A percentile compares a stretch with the other conserved stretches of the same genome.
These are phyloP conservation scores for Lepisosteus oculatus DNA, from an alignment of 2,113 vertebrate species.

Conservation along the genomic window DNA sequence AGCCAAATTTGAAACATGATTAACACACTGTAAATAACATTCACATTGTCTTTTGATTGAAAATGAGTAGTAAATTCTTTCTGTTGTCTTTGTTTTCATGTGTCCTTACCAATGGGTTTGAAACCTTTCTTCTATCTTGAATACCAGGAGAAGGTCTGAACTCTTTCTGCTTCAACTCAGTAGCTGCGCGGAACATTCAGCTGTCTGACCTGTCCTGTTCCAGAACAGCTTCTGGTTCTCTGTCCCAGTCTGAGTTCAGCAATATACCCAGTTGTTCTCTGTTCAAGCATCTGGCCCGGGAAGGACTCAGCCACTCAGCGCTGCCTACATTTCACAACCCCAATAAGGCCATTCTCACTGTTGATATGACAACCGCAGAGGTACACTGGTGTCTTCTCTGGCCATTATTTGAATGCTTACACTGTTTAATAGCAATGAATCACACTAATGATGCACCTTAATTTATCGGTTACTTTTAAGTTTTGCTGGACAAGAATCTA, in stretches of 20 bases:
- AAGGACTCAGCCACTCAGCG: slow-evolving; percentile 42
- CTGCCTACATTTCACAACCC: slow-evolving; percentile 57
- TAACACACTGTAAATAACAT: no score
- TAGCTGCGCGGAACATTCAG: slow-evolving; percentile 57
- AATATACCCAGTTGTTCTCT: slow-evolving; percentile 63
- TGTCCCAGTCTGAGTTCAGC: slow-evolving; percentile 32
- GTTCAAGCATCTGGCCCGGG: slow-evolving; percentile 44
- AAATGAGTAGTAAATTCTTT: no score
- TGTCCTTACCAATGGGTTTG: neutral
- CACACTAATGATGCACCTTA: no score
- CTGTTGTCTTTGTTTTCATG: neutral
- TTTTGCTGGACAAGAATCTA: no score
- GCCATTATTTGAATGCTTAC: no score
- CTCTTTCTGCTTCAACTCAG: slow-evolving; percentile 60
- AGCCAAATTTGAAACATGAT: no score
- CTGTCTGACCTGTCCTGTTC: slow-evolving; percentile 34
- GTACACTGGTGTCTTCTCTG: slow-evolving; percentile 37
- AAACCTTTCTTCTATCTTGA: no score
- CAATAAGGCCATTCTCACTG: slow-evolving; percentile 74
- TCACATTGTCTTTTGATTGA: no score
- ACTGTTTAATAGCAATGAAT: no score
- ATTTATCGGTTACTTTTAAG: no score
- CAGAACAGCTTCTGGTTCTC: slow-evolving; percentile 13
- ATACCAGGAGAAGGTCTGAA: slow-evolving; percentile 59
- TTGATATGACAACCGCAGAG: slow-evolving; percentile 72